Evolutionary conservation across 2,113 vertebrate genomes (phyloP), one percentile per base, ranked within the genome.

Genomic region (Jaculus jaculus): DNA sequence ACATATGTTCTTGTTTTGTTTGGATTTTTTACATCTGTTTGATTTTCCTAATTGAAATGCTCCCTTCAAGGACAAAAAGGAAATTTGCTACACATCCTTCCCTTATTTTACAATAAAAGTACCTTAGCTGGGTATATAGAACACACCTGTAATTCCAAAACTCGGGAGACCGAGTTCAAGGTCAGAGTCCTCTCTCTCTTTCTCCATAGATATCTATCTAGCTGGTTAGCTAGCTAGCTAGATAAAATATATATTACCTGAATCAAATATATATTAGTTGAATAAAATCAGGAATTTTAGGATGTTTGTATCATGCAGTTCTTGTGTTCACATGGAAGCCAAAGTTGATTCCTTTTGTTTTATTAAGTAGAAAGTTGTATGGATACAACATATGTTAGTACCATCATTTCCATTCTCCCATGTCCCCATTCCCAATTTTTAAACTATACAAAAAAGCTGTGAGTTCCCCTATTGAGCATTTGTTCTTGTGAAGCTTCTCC

Each of bases 391-490:
- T 47, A 47, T 47, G 42, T 47, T 47, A 47, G 42, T 47, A 47
- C 42, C 42, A 47, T 47, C 42, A 47, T 47, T 47, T 47, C 42
- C 5, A 47, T 47, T 8, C 42, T 47, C 42, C 42, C 42, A 47
- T 47, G 8, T 8, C 42, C 42, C 8, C 42, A 47, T 47, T 47
- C 71, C 32, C 42, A 75, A 23, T 12, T 12, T 32, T 66, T 3
- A 32, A 84, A 42, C 7, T 7, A 16, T 5, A 8, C 88, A 4
- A 15, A 24, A 47, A 89, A 65, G 7, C 7, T 66, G n/a, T 2
- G 3, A 0, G 11, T 32, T 54, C 7, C 37, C 34, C 10, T 58
- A 5, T 0, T 5, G 37, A 51, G 8, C 20, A 26, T 34, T 47
- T 47, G 42, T 47, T 80, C 37, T 2, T n/a, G 10, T 39, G 21